Evolutionary conservation across 2,888 invertebrate species (phyloP), one percentile per base, ranked within the genome.

Genomic region (Lasioglossum vierecki): DNA sequence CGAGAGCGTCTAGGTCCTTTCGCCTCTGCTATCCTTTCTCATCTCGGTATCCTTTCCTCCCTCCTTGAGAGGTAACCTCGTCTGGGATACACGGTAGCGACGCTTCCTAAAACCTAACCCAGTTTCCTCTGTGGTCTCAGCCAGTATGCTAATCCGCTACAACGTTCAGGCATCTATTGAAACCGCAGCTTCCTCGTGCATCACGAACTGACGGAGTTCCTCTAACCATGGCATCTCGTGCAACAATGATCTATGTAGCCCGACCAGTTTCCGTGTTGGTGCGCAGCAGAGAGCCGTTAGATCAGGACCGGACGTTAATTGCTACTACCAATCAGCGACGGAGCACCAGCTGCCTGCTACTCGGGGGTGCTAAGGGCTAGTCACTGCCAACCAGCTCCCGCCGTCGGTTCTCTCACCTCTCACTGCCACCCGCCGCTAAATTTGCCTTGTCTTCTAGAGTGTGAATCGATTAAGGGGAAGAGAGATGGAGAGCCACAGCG

Each of bases 281-380:
- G 86, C 84, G 84, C 77, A 82, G 85, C 90, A 88, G 86, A 90
- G 88, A 86, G 84, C 88, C 88, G 91, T 89, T 91, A 88, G 92
- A 93, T 92, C 92, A 89, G 90, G 82, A 90, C 90, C 88, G 91
- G 89, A 91, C 91, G 93, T 93, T 93, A 93, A 94, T 94, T 93
- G 92, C 94, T 90, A 92, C 93, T 93, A 93, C 93, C 92, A 93
- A 94, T 94, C 94, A 94, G 90, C 91, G 90, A 85, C 89, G 89
- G 82, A 79, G 85, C 84, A 87, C 80, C 85, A 85, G 75, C 80
- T 89, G 83, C 77, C 82, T 76, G 75, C 66, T 83, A 72, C 80
- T 81, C 75, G 53, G 57, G 81, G 84, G 80, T 76, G 83, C 82
- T 84, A 87, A 88, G 82, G 86, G 86, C 80, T 83, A 83, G 80